phyloP scores from a whole-genome alignment of 2,888 invertebrate species.

The Palloptera scutellata region DNA sequence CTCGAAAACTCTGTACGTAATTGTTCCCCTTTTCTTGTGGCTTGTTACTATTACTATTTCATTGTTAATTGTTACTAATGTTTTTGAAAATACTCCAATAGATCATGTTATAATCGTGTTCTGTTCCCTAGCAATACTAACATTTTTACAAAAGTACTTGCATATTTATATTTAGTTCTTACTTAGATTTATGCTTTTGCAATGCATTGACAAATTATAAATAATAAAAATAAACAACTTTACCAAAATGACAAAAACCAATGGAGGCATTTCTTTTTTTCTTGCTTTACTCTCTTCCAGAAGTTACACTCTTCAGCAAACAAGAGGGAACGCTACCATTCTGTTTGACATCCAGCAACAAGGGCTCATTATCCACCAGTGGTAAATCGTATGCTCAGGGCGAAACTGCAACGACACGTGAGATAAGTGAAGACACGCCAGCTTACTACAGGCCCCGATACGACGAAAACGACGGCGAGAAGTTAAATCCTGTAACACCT shows the following conservation, averaged over 20 bases:
- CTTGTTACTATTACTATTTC: not conserved
- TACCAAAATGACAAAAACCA: conserved; percentile 45
- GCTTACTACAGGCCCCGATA: conserved; percentile 38
- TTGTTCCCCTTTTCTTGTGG: not conserved
- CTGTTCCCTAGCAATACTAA: not conserved
- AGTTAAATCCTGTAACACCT: conserved; percentile 20
- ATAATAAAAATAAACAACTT: conserved; percentile 16
- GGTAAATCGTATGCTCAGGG: conserved; percentile 18
- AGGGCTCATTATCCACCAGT: conserved; percentile 36
- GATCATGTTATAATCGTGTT: too few species aligned
- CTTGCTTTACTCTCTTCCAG: conserved; percentile 60
- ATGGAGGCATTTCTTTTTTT: conserved; percentile 54
- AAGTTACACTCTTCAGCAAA: conserved; percentile 61
- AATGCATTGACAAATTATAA: not conserved
- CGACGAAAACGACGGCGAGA: conserved; percentile 34
- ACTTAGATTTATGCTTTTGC: too few species aligned
- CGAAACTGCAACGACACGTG: conserved; percentile 25
- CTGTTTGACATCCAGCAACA: conserved; percentile 43
- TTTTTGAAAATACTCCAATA: not conserved
- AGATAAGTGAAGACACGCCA: conserved; percentile 32
- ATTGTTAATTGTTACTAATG: not conserved
- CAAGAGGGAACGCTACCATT: conserved; percentile 46
- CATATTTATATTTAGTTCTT: too few species aligned
- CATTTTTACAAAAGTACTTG: not conserved
- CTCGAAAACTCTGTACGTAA: too few species aligned